Evolutionary conservation across 2,113 vertebrate species (phyloP), one percentile per base, ranked within the genome.

Genomic region (Toxostoma redivivum): DNA sequence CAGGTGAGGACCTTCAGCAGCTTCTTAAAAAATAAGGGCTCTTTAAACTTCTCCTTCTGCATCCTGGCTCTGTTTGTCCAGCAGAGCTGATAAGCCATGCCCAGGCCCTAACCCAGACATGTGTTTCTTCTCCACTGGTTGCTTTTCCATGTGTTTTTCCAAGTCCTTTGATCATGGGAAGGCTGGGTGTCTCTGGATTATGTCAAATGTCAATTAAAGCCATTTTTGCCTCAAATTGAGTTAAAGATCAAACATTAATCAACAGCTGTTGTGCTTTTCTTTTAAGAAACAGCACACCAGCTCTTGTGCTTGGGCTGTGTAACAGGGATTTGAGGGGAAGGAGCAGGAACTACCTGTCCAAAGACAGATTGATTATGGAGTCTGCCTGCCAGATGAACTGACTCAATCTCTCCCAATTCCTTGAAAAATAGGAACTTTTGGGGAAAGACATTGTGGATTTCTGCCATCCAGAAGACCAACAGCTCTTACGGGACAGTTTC

Each of bases 401-500:
- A 51, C 37, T 35, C 6, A 0, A 13, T 58, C 44, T 93, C 18
- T 95, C 91, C n/a, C 31, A 18, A 74, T 64, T 17, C 79, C 44
- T 66, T 56, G 42, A 10, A 47, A 58, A 62, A 30, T 76, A 99
- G 99, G 99, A 99, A 20, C 98, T 99, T 44, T 94, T 99, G 97
- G 99, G 99, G 56, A 99, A 99, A 91, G 98, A 98, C 93, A 98
- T 99, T 61, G 97, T 99, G n/a, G 99, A 99, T 53, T 98, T 99
- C 31, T 98, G 99, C 90, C 99, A 99, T 84, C 99, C 98, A 1
- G 99, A 99, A 94, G 99, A 99, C 91, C 99, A 99, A 30, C 98
- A 99, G 48, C 98, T 99, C 70, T 90, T 99, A 81, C 98, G 98
- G 95, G 99, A 99, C 98, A 99, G 99, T 91, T 99, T 99, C 45